Conservation (phyloP, 2,113 vertebrate species). For the Scolopax mira region DNA sequence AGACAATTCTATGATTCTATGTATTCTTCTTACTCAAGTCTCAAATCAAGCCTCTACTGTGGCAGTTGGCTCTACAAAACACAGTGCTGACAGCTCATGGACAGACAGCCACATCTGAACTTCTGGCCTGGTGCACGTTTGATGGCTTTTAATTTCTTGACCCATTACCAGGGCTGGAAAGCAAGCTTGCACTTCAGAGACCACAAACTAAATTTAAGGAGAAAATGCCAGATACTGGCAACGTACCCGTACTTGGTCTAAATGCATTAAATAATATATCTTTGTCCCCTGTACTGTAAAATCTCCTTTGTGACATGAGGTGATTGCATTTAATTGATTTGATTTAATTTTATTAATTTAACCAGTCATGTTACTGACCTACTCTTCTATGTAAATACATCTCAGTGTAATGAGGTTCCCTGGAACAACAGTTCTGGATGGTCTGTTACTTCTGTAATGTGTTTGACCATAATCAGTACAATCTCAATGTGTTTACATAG, state of each 20-base stretch:
- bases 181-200: neutral
- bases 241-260: neutral
- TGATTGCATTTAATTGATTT: neutral
- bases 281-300: neutral
- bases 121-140: neutral
- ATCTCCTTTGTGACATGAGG: neutral
- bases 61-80: neutral
- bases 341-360: neutral
- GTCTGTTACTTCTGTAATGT: fast-evolving
- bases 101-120: neutral
- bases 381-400: neutral
- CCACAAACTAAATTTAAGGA: neutral
- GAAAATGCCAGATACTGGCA: neutral
- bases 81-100: neutral
- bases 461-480: neutral
- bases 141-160: neutral
- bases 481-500: neutral
- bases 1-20: too few species aligned
- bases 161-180: neutral
- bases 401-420: neutral
- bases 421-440: neutral
- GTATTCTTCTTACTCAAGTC: neutral
- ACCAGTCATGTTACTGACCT: neutral
- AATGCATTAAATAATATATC: neutral
- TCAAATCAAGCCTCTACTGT: neutral